Conservation (phyloP, 2,797 vertebrate species). For the Thalassophryne amazonica region DNA sequence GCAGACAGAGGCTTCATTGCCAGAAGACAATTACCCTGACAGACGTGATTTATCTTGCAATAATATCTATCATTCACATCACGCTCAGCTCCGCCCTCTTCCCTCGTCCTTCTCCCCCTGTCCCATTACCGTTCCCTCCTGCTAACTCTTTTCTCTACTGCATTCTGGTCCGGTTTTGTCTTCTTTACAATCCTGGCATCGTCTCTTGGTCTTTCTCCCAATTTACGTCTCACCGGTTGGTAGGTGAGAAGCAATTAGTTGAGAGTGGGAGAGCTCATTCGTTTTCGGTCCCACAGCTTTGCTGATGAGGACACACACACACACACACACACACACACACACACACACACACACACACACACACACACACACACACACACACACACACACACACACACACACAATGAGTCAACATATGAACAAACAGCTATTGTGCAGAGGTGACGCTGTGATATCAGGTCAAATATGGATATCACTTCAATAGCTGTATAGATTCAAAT, state of each 20-base stretch:
- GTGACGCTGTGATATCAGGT: conserved; percentile 31
- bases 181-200: background rate
- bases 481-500: conserved; percentile 58
- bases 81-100: conserved; percentile 31
- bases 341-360: background rate
- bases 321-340: background rate
- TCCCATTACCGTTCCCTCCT: conserved; percentile 18
- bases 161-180: conserved; percentile 31
- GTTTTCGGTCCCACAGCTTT: conserved; percentile 8
- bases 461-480: conserved; percentile 37
- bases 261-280: conserved; percentile 35
- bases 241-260: conserved; percentile 47
- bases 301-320: conserved; percentile 4
- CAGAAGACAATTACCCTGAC: conserved; percentile 56
- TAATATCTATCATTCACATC: conserved; percentile 51
- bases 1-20: conserved; percentile 41
- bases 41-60: conserved; percentile 53
- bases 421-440: conserved; percentile 35
- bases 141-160: conserved; percentile 10
- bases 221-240: conserved; percentile 26
- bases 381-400: background rate
- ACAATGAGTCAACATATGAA: conserved; percentile 6
- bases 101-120: conserved; percentile 20
- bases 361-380: background rate
- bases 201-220: conserved; percentile 7